Conservation (phyloP, 2,797 vertebrate species). For the Clamator glandarius region DNA sequence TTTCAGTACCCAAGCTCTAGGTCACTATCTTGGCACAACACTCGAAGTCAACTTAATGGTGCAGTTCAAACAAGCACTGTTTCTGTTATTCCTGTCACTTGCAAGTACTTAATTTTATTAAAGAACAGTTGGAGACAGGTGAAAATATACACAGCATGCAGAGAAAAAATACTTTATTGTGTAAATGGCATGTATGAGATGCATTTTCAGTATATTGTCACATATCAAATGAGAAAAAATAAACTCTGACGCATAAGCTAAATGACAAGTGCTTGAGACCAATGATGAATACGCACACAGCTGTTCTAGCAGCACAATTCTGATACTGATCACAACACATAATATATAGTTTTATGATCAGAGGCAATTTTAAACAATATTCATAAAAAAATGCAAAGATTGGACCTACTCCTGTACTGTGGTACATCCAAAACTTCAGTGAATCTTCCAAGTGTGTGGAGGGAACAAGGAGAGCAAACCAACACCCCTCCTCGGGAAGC, state of each 20-base stretch:
- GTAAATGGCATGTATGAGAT: slow-evolving; percentile 53
- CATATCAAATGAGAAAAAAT: slow-evolving; percentile 32
- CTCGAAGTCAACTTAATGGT: background rate
- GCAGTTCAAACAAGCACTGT: background rate
- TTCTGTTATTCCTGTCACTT: background rate
- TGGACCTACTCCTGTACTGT: background rate
- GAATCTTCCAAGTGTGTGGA: background rate
- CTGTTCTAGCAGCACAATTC: slow-evolving; percentile 47
- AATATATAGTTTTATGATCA: slow-evolving; percentile 24
- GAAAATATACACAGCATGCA: background rate
- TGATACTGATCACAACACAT: slow-evolving; percentile 14
- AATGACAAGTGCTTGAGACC: slow-evolving; percentile 44
- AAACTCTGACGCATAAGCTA: slow-evolving; percentile 24
- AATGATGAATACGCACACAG: background rate
- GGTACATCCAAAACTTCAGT: background rate
- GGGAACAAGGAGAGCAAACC: background rate
- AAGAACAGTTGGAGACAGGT: background rate
- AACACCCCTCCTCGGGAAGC: background rate
- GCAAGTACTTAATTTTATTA: background rate
- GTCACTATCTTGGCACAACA: background rate
- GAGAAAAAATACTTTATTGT: slow-evolving; percentile 74
- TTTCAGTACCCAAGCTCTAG: background rate
- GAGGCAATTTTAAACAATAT: slow-evolving; percentile 13
- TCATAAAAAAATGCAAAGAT: slow-evolving; percentile 51
- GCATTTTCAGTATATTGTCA: slow-evolving; percentile 46